Percentiles rank a stretch among this genome's conserved stretches.
Evolutionary conservation across 2,113 vertebrate genomes (phyloP).

Genomic region (Neogobius melanostomus): DNA sequence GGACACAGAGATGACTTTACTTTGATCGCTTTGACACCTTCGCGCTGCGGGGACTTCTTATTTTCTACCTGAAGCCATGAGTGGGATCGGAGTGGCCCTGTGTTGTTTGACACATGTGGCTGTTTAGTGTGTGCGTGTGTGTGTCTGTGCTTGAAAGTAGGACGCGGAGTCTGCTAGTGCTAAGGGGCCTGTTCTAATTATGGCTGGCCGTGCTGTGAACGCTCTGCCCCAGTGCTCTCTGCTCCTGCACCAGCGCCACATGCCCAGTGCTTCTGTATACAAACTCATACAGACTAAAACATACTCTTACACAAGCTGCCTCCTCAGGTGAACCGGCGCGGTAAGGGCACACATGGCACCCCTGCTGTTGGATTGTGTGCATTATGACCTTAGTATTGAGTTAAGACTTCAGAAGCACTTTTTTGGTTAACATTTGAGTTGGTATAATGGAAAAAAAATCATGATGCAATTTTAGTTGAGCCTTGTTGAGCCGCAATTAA

Average conservation of each 20-base stretch:
- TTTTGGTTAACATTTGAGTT: not conserved
- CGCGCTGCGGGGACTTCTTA: conserved; percentile 63
- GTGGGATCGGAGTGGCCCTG: conserved; percentile 31
- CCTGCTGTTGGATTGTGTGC: conserved; percentile 2
- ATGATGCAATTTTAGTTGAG: no score
- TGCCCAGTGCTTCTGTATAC: not conserved
- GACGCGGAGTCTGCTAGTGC: conserved; percentile 62
- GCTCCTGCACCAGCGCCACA: conserved; percentile 23
- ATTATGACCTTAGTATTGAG: conserved; percentile 5
- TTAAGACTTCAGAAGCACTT: not conserved
- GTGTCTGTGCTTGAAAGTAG: conserved; percentile 57
- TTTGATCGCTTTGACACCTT: conserved; percentile 59
- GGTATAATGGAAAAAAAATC: no score
- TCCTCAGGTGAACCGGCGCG: conserved; percentile 18
- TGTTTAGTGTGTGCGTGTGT: conserved; percentile 27
- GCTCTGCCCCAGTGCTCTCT: conserved; percentile 47
- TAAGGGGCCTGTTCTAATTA: conserved; percentile 67
- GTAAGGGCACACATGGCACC: not conserved
- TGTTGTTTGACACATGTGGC: conserved; percentile 33
- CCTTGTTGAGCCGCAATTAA: no score
- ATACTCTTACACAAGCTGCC: not conserved
- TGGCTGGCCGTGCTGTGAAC: conserved; percentile 37
- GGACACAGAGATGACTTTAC: conserved; percentile 44
- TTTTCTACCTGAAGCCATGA: conserved; percentile 65
- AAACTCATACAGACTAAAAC: conserved; percentile 7